Evolutionary conservation across 2,113 vertebrate species (phyloP).

Genomic region (Onychostruthus taczanowskii): DNA sequence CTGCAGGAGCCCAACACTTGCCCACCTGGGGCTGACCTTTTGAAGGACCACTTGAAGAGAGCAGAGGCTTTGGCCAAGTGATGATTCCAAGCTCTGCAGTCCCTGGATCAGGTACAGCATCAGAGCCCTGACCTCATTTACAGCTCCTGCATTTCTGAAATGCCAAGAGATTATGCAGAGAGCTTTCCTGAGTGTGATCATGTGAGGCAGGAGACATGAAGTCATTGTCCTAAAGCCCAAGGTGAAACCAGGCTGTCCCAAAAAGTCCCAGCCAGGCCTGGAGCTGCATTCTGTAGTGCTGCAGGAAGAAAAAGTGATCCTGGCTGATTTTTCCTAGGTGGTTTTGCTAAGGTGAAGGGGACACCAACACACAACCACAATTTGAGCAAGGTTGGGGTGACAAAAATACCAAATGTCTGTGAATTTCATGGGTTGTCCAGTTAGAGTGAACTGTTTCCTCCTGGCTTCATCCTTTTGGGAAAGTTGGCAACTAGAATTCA

Average conservation of each 20-base stretch:
- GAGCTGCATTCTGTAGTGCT: background rate
- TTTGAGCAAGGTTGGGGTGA: background rate
- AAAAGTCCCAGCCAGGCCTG: background rate
- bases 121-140: conserved; percentile 24
- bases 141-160: background rate
- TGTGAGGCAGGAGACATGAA: conserved; percentile 11
- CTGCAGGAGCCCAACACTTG: background rate
- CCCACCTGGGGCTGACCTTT: background rate
- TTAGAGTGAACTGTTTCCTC: background rate
- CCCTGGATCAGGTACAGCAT: background rate
- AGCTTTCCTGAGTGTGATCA: background rate
- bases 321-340: background rate
- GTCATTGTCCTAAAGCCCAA: conserved; percentile 17
- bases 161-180: conserved; percentile 24
- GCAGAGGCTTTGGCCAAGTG: background rate
- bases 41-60: background rate
- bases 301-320: background rate
- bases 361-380: background rate
- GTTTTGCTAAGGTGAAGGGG: background rate
- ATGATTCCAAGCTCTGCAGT: conserved; percentile 13
- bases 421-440: background rate
- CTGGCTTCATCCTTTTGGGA: background rate
- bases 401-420: background rate
- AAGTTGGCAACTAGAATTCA: background rate
- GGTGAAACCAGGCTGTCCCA: conserved; percentile 1